Conservation (phyloP, 1,140 invertebrate species). For the Panonychus citri region DNA sequence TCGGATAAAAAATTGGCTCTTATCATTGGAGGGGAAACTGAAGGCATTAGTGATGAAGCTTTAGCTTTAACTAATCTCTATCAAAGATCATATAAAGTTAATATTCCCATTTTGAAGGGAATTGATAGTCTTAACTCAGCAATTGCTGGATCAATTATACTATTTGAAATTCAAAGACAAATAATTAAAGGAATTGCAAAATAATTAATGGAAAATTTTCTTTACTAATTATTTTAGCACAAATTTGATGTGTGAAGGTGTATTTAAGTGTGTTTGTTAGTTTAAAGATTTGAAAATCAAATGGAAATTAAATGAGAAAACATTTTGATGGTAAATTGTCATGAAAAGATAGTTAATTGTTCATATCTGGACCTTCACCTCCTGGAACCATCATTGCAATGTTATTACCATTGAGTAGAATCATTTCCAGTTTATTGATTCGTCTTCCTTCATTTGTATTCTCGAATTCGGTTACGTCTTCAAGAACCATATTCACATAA, state of each 20-base stretch:
- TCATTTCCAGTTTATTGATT: slow-evolving; percentile 91
- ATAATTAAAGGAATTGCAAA: slow-evolving; percentile 19
- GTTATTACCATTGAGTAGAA: slow-evolving; percentile 95
- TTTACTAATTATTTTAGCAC: no score
- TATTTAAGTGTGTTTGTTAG: no score
- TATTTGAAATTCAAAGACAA: slow-evolving; percentile 61
- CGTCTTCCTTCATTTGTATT: slow-evolving; percentile 83
- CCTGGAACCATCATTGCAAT: slow-evolving; percentile 53
- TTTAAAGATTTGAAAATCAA: no score
- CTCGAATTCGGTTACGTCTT: slow-evolving; percentile 45
- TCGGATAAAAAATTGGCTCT: slow-evolving; percentile 20
- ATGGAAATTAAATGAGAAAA: no score
- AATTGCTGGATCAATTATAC: slow-evolving; percentile 50
- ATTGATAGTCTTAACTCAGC: slow-evolving; percentile 66
- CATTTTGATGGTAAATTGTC: no score
- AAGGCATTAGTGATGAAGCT: slow-evolving; percentile 46
- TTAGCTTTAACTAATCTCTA: slow-evolving; percentile 30
- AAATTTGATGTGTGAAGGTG: no score
- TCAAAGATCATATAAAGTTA: slow-evolving; percentile 24
- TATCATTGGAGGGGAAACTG: slow-evolving; percentile 66
- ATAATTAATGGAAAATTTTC: neutral
- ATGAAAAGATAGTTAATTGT: no score
- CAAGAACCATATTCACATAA: slow-evolving; percentile 90
- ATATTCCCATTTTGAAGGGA: slow-evolving; percentile 45
- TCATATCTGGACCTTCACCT: neutral